These are phyloP conservation scores for Lasioglossum pauxillum DNA, from an alignment of 2,888 invertebrate species.

Conservation along the genomic window DNA sequence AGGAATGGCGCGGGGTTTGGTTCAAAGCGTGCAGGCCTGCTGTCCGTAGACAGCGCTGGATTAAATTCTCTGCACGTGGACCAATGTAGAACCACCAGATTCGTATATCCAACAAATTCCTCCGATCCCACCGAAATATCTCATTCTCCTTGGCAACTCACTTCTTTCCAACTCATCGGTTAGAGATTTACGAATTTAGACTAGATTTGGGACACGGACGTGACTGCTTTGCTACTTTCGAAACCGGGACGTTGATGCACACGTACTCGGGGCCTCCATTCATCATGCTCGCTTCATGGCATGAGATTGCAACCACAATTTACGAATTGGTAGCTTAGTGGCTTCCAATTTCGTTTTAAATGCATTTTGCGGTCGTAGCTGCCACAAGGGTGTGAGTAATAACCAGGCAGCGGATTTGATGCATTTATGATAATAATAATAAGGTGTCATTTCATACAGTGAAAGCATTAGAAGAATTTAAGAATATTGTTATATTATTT, in stretches of 20 bases:
- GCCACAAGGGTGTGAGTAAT: no score
- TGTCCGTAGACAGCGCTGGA: neutral
- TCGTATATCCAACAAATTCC: neutral
- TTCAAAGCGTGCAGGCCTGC: neutral
- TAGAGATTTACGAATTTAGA: neutral
- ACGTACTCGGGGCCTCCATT: neutral
- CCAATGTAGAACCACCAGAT: neutral
- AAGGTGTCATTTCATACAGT: no score
- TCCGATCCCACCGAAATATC: neutral
- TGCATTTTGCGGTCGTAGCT: neutral
- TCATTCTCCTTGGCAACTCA: neutral
- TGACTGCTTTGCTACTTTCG: neutral
- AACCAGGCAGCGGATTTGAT: no score
- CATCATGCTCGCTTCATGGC: neutral
- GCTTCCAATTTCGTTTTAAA: neutral
- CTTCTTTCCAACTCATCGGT: neutral
- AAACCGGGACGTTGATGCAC: neutral
- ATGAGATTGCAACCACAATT: neutral
- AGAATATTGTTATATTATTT: no score
- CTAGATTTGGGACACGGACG: neutral
- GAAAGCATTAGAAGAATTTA: no score
- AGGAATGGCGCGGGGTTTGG: neutral
- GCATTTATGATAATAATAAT: no score
- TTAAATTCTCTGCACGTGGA: neutral
- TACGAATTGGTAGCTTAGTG: neutral